phyloP scores from a whole-genome alignment of 2,113 vertebrate genomes.

The Lepisosteus osseus region DNA sequence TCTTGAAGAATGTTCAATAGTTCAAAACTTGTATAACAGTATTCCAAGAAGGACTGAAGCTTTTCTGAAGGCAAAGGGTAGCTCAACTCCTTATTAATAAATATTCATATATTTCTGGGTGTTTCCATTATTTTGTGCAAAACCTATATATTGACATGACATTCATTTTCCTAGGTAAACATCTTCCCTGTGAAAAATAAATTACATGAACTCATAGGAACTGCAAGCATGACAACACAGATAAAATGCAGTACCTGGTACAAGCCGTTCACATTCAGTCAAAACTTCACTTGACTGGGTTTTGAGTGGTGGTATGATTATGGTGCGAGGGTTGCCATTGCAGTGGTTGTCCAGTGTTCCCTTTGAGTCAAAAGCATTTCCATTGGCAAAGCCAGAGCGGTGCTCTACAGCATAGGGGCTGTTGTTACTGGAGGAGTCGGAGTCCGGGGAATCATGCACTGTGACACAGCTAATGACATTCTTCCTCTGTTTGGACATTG shows the following conservation, averaged over 20 bases:
- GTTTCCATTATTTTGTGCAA: no score
- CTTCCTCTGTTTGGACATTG: conserved; percentile 91
- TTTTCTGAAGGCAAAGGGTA: no score
- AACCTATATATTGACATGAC: no score
- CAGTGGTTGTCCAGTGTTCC: conserved; percentile 80
- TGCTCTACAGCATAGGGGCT: conserved; percentile 84
- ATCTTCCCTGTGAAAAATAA: conserved; percentile 22
- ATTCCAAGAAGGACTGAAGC: no score
- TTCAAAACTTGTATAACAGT: no score
- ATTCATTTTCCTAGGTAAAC: background rate
- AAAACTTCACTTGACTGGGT: conserved; percentile 80
- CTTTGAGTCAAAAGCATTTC: conserved; percentile 79
- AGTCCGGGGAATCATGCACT: conserved; percentile 94
- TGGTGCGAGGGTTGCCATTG: conserved; percentile 83
- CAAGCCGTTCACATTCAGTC: conserved; percentile 84
- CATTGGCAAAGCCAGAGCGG: conserved; percentile 59
- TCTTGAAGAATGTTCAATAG: no score
- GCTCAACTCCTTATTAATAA: no score
- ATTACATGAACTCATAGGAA: no score
- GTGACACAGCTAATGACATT: conserved; percentile 99
- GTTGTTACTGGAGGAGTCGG: conserved; percentile 89
- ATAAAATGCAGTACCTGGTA: conserved; percentile 74
- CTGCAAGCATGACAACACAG: no score
- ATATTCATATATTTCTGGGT: no score
- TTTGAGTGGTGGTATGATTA: conserved; percentile 95